Base-by-base conservation (phyloP, 2,888 invertebrate genomes). In the Agapostemon virescens region DNA sequence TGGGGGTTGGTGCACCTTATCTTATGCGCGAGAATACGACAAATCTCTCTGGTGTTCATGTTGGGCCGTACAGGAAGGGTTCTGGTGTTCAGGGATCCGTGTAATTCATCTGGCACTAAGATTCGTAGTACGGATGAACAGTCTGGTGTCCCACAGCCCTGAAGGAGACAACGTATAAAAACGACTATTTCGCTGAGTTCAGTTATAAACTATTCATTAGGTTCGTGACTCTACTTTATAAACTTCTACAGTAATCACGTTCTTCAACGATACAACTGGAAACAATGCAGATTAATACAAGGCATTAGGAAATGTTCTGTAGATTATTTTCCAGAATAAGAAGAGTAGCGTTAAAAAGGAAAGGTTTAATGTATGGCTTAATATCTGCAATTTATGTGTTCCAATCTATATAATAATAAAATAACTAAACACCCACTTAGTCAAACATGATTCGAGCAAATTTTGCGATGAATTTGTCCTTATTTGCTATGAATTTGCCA, bases 1-100 rank as follows among this genome's bases (percentile, higher is more conserved):
- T 98, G 98, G 26, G 98, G 98, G 93, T 98, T 99, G 77, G 98
- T 98, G 87, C 99, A 98, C 90, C 97, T 96, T 77, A 98, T 97
- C 91, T 98, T 98, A 92, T 98, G 98, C 23, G 98, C 98, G 76
- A 99, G 97, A 90, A 98, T 97, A 71, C 98, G 96, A 93, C 98
- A 98, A 74, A 99, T 96, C 93, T 98, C 98, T 71, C 96, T 95
- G 0, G 98, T 98, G 38, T 98, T 97, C 93, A 98, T 98, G 88
- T 98, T 97, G 0, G 98, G 98, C 88, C 98, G 95, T 85, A 98
- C 97, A 61, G 98, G 98, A 81, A 99, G 94, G 40, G 98, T 98
- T 92, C 98, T 97, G 79, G 97, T 96, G 85, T 97, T 95, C 90
- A 99, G 96, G 40, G 97, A 97, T 74, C 98, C 98, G 89, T 97